Evolutionary conservation across 2,797 vertebrate genomes (phyloP).

Genomic region (Spinus pinus): DNA sequence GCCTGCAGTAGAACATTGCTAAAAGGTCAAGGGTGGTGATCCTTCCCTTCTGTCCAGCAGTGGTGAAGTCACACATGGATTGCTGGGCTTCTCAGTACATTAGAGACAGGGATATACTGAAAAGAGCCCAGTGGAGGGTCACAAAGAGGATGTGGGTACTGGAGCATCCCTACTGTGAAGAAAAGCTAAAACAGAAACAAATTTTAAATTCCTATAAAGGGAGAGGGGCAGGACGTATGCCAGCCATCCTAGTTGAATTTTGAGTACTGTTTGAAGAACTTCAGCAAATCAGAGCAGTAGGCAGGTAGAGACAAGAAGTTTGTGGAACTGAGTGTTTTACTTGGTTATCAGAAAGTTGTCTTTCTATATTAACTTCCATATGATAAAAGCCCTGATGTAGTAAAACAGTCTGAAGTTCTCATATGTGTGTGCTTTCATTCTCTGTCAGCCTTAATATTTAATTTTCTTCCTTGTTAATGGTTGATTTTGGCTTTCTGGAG

Average conservation of each 20-base stretch:
- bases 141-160: background rate
- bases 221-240: background rate
- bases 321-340: background rate
- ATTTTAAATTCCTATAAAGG: background rate
- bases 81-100: background rate
- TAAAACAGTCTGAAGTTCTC: background rate
- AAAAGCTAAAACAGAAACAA: background rate
- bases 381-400: background rate
- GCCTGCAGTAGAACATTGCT: background rate
- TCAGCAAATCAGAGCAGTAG: background rate
- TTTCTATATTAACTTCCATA: background rate
- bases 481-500: background rate
- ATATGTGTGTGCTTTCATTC: background rate
- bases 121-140: background rate
- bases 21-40: background rate
- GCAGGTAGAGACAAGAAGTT: background rate
- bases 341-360: background rate
- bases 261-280: slow-evolving; percentile 6
- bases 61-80: background rate
- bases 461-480: background rate
- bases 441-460: background rate
- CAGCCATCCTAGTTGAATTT: background rate
- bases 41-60: background rate
- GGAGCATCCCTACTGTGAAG: background rate
- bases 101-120: background rate